A percentile compares a stretch with the other conserved stretches of the same genome.
These are phyloP conservation scores for Blomia tropicalis DNA, from an alignment of 2,888 invertebrate genomes.

Conservation along the genomic window DNA sequence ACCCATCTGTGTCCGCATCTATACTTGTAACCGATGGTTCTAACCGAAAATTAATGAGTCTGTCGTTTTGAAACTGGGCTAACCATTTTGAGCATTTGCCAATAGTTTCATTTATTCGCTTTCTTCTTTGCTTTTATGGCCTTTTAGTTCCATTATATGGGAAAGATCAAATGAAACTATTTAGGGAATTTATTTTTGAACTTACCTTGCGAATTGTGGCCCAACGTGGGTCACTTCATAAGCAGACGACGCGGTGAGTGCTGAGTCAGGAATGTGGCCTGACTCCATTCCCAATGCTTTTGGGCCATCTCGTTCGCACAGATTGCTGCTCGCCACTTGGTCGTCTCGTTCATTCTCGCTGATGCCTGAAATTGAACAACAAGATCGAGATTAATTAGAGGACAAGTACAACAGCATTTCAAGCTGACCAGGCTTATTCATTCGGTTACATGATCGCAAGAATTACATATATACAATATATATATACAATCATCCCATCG, in stretches of 20 bases:
- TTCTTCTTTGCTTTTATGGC: neutral
- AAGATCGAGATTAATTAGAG: neutral
- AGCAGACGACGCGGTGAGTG: constrained; percentile 66
- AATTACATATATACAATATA: too few relatives aligned
- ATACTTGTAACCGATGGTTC: too few relatives aligned
- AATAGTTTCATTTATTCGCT: neutral
- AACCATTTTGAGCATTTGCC: too few relatives aligned
- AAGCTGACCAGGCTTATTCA: too few relatives aligned
- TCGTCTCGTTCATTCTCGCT: neutral
- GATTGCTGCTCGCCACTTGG: neutral
- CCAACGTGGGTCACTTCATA: constrained; percentile 44
- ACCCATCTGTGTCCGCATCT: too few relatives aligned
- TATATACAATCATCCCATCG: too few relatives aligned
- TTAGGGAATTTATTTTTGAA: neutral
- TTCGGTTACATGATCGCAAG: too few relatives aligned
- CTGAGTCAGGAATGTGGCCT: constrained; percentile 58
- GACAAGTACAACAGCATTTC: too few relatives aligned
- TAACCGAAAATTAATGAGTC: constrained; percentile 2
- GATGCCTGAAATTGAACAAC: neutral
- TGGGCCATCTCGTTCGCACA: constrained; percentile 3
- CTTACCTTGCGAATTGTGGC: constrained; percentile 9
- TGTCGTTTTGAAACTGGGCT: neutral
- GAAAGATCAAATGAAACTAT: too few relatives aligned
- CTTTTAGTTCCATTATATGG: neutral
- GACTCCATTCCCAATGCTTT: constrained; percentile 64